Evolutionary conservation across 2,113 vertebrate species (phyloP).

Genomic region (Aldabrachelys gigantea): DNA sequence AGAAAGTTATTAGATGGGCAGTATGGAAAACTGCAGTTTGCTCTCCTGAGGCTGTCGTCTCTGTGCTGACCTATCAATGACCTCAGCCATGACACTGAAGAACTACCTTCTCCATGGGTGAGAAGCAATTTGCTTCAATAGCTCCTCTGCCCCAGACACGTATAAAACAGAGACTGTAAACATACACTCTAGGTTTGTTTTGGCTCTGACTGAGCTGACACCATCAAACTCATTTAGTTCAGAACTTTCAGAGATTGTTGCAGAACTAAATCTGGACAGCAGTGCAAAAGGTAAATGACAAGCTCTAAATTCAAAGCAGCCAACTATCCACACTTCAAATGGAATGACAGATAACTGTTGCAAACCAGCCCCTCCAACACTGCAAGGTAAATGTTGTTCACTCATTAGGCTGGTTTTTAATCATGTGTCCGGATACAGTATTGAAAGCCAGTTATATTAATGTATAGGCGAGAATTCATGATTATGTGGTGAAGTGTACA

Average conservation of each 20-base stretch:
- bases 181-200: slow-evolving; percentile 72
- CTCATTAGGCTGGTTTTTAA: background rate
- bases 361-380: slow-evolving; percentile 13
- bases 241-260: slow-evolving; percentile 66
- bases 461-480: background rate
- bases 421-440: background rate
- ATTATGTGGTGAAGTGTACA: background rate
- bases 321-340: slow-evolving; percentile 47
- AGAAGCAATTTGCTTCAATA: slow-evolving; percentile 75
- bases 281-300: slow-evolving; percentile 33
- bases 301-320: background rate
- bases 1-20: slow-evolving; percentile 35
- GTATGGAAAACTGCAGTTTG: slow-evolving; percentile 39
- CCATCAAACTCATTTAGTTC: slow-evolving; percentile 64
- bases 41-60: slow-evolving; percentile 48
- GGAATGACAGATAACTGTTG: slow-evolving; percentile 15
- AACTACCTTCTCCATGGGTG: slow-evolving; percentile 69
- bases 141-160: slow-evolving; percentile 74
- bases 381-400: background rate
- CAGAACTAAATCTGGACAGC: slow-evolving; percentile 35
- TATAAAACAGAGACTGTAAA: slow-evolving; percentile 78
- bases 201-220: slow-evolving; percentile 71
- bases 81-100: slow-evolving; percentile 78
- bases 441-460: background rate
- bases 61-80: slow-evolving; percentile 70